Conservation (phyloP, 2,797 vertebrate species). For the Ctenosaura bakeri region DNA sequence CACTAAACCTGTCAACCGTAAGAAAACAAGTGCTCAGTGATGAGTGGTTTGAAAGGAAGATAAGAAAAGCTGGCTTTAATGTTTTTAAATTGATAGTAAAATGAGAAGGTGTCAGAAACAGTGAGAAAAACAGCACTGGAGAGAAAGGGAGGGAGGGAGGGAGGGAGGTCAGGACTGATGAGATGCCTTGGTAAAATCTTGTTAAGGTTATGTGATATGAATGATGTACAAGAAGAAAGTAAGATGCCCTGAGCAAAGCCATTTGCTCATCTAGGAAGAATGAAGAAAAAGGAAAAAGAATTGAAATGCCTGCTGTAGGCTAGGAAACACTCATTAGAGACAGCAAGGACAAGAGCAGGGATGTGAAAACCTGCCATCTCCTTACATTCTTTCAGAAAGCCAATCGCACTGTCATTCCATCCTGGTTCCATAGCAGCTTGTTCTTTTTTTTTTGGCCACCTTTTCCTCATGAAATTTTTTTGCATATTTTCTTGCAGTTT, state of each 20-base stretch:
- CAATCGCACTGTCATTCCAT: background rate
- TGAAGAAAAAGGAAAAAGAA: background rate
- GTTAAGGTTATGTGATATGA: constrained; percentile 34
- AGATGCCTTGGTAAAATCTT: constrained; percentile 39
- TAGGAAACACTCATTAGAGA: constrained; percentile 20
- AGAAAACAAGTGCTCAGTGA: constrained; percentile 16
- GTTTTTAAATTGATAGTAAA: constrained; percentile 47
- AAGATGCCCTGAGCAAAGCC: constrained; percentile 26
- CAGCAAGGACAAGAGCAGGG: background rate
- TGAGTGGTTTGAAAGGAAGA: constrained; percentile 27
- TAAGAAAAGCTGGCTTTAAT: constrained; percentile 21
- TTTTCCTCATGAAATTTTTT: background rate
- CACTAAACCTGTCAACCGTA: background rate
- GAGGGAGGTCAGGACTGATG: constrained; percentile 28
- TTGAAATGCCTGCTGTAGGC: background rate
- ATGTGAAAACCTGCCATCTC: background rate
- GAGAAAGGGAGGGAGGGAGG: background rate
- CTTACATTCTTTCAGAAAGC: background rate
- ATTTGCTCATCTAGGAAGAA: constrained; percentile 12
- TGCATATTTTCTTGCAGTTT: background rate
- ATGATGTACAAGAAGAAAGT: constrained; percentile 25
- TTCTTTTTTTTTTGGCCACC: too few species aligned
- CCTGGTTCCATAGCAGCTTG: background rate
- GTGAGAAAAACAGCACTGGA: constrained; percentile 3
- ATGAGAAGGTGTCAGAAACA: constrained; percentile 41